Base-by-base conservation (phyloP, 2,113 vertebrate genomes). In the Indri indri region DNA sequence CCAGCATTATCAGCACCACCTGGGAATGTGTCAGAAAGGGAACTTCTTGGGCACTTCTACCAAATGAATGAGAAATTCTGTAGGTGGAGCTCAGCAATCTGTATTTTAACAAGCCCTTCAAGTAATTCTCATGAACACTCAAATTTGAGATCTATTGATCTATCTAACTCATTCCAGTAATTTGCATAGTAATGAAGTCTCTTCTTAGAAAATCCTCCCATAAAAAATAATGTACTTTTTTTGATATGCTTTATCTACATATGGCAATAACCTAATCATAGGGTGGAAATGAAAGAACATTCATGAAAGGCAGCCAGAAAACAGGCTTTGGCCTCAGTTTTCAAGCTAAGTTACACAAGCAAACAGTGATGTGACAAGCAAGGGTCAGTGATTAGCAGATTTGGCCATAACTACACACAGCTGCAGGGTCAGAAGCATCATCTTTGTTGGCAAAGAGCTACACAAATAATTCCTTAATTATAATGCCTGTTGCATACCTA, bases 371-470 rank as follows among this genome's bases (percentile, higher is more conserved):
- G 12, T 14, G 57, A 54, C 34, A 59, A 66, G n/a, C 91, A 54
- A 74, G 32, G 92, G 70, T 89, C 91, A 34, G 66, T 37, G n/a
- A 81, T 89, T 52, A 74, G 91, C 82, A 80, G 57, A 70, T 73
- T 65, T 94, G 61, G 73, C 79, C 73, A 88, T 73, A 65, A 57
- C 61, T 57, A 8, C 68, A 91, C 94, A 90, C 83, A 98, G 89
- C 59, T 94, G 82, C 74, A 79, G 52, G 76, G 73, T 96, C 82
- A 92, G 42, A 77, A 85, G 61, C 37, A 86, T 65, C 34, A 68
- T 79, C 17, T 94, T 96, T 37, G 30, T 47, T 87, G 88, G 79
- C 68, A 88, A 91, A 77, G 77, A 65, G 25, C 40, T 87, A 71
- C 8, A 40, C 18, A 66, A 94, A 81, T 71, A 54, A 83, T 82